These are phyloP conservation scores for Spermophilus dauricus DNA, from an alignment of 2,113 vertebrate genomes.

Conservation along the genomic window DNA sequence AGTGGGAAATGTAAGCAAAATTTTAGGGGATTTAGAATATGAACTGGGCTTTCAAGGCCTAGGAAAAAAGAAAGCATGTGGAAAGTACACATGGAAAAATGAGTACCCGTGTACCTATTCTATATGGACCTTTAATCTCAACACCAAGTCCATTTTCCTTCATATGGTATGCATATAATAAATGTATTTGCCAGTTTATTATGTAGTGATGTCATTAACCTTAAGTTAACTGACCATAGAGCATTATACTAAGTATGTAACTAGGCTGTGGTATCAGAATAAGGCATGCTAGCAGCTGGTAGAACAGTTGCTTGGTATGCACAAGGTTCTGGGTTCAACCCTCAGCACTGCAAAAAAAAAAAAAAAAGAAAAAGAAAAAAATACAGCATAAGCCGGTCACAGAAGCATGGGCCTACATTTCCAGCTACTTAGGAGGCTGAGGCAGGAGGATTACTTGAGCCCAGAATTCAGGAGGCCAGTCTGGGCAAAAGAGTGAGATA, in stretches of 20 bases:
- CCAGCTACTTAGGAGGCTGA: background rate
- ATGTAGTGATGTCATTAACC: background rate
- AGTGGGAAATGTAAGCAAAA: background rate
- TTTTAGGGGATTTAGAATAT: background rate
- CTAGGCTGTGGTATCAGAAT: background rate
- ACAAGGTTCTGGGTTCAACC: background rate
- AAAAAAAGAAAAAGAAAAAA: background rate
- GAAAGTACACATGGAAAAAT: background rate
- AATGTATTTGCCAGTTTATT: slow-evolving; percentile 30
- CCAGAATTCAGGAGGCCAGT: background rate
- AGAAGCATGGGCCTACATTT: no score
- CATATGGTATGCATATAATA: background rate
- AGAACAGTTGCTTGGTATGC: background rate
- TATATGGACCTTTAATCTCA: background rate
- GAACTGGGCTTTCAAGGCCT: background rate
- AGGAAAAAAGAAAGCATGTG: background rate
- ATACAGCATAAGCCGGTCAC: background rate
- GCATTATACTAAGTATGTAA: background rate
- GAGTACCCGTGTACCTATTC: background rate
- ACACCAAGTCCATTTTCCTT: background rate
- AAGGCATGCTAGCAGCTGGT: no score
- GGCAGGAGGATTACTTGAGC: background rate
- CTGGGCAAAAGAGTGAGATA: no score
- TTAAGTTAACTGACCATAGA: background rate
- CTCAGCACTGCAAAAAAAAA: background rate